A percentile compares a stretch with the other conserved stretches of the same genome.
phyloP scores from a whole-genome alignment of 2,888 invertebrate genomes.

The Rapana venosa region DNA sequence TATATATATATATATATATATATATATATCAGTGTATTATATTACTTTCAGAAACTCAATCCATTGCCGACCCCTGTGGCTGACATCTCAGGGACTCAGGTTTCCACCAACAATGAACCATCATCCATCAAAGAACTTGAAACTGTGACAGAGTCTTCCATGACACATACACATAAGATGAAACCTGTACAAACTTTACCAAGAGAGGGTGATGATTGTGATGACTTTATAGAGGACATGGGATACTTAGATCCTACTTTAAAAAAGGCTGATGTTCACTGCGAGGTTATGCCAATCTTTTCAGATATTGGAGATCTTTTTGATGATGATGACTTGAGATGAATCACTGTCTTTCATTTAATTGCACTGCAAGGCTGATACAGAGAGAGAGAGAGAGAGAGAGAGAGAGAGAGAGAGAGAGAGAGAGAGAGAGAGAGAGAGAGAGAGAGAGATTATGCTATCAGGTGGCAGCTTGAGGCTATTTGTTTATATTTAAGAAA shows the following conservation, averaged over 20 bases:
- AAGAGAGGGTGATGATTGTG: background rate
- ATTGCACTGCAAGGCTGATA: too few relatives aligned
- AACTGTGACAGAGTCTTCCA: background rate
- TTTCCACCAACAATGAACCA: background rate
- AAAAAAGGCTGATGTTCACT: slow-evolving; percentile 8
- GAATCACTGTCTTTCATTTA: background rate
- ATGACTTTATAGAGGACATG: background rate
- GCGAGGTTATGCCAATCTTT: background rate
- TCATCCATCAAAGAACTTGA: background rate
- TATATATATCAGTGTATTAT: background rate
- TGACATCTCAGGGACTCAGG: background rate
- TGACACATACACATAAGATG: background rate
- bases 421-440: too few relatives aligned
- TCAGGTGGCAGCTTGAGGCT: too few relatives aligned
- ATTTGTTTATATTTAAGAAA: background rate
- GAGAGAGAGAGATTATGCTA: too few relatives aligned
- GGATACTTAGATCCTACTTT: background rate
- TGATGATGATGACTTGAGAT: slow-evolving; percentile 40
- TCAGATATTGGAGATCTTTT: slow-evolving; percentile 35
- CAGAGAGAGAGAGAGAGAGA: too few relatives aligned
- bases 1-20: background rate
- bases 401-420: too few relatives aligned
- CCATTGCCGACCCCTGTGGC: background rate
- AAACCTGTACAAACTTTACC: background rate
- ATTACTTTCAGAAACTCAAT: slow-evolving; percentile 21